A percentile compares a stretch with the other conserved stretches of the same genome.
Evolutionary conservation across 1,140 invertebrate genomes (phyloP).

Genomic region (Acyrthosiphon pisum): DNA sequence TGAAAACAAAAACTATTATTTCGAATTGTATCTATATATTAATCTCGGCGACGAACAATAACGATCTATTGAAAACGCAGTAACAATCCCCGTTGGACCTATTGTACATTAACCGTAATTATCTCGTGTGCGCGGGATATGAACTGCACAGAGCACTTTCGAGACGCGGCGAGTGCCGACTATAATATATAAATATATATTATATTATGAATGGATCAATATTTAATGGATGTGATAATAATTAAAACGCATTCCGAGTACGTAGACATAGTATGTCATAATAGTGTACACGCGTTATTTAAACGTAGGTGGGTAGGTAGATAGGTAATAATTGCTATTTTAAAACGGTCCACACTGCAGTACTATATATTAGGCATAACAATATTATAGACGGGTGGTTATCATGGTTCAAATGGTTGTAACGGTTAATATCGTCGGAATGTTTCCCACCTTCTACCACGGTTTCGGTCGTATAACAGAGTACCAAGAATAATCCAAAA

Average conservation of each 20-base stretch:
- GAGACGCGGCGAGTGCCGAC: not conserved
- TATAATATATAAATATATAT: not conserved
- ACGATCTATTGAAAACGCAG: slow-evolving; percentile 37
- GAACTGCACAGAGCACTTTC: not conserved
- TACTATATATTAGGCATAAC: no score
- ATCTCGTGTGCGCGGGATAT: not conserved
- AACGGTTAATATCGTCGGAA: not conserved
- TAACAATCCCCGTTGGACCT: slow-evolving; percentile 5
- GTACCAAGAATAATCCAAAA: not conserved
- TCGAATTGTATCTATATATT: slow-evolving; percentile 43
- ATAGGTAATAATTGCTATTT: not conserved
- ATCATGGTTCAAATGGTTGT: not conserved
- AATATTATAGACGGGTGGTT: not conserved
- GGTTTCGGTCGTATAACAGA: no score
- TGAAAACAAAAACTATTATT: slow-evolving; percentile 48
- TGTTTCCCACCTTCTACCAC: not conserved
- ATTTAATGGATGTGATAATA: not conserved
- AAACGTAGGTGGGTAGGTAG: no score
- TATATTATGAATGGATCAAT: not conserved
- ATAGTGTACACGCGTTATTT: not conserved
- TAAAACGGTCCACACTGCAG: not conserved
- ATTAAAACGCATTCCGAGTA: not conserved
- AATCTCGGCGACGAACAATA: not conserved
- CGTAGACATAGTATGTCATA: not conserved
- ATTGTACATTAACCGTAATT: slow-evolving; percentile 33